These are phyloP conservation scores for Trogon surrucura DNA, from an alignment of 2,113 vertebrate species.

Conservation along the genomic window DNA sequence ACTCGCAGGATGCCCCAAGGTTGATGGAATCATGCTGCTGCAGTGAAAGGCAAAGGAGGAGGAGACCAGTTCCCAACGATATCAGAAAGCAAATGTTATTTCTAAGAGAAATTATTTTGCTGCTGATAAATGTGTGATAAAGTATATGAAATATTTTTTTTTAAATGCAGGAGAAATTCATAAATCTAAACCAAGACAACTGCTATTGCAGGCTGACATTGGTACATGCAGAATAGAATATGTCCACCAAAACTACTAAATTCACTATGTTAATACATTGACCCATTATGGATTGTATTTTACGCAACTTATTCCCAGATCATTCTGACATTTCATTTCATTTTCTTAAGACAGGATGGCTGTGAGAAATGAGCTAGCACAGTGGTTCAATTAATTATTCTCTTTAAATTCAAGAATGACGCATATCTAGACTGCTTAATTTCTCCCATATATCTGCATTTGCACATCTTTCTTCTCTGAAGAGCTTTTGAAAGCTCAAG, in stretches of 20 bases:
- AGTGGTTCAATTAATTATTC: slow-evolving; percentile 11
- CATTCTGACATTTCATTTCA: not conserved
- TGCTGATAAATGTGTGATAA: not conserved
- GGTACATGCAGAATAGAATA: not conserved
- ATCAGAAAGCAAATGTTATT: not conserved
- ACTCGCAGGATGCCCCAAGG: rapidly evolving
- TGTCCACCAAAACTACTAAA: not conserved
- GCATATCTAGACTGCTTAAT: slow-evolving; percentile 22
- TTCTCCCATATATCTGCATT: slow-evolving; percentile 39
- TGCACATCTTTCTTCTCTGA: slow-evolving; percentile 28
- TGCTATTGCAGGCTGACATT: not conserved
- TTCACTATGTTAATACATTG: not conserved
- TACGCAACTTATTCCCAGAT: not conserved
- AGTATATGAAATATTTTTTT: not conserved
- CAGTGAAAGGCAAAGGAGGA: not conserved
- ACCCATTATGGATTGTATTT: not conserved
- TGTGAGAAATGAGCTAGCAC: not conserved
- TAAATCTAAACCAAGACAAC: not conserved
- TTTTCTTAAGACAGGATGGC: slow-evolving; percentile 6
- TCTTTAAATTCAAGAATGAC: not conserved
- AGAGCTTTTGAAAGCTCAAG: slow-evolving; percentile 52
- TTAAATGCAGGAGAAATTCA: not conserved
- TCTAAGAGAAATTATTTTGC: not conserved
- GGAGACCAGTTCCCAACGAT: not conserved
- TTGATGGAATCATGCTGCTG: not conserved